Conservation (phyloP, 2,797 vertebrate species). For the Spinibarbus caldwelli region DNA sequence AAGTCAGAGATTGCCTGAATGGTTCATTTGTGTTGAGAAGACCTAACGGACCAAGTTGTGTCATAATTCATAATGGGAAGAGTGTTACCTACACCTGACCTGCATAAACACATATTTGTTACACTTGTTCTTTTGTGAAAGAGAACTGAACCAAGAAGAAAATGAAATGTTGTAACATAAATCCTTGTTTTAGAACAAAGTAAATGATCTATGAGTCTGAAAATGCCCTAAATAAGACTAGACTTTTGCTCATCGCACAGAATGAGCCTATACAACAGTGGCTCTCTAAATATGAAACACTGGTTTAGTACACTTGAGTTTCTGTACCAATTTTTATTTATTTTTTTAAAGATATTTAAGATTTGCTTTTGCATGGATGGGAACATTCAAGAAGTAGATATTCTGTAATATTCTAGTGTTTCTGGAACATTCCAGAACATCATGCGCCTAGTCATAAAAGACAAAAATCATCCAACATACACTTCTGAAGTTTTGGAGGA, state of each 20-base stretch:
- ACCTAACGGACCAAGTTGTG: not conserved
- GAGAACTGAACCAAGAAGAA: too few species aligned
- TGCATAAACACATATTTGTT: not conserved
- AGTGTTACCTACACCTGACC: too few species aligned
- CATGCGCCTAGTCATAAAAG: not conserved
- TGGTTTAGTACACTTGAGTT: not conserved
- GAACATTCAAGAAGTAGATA: too few species aligned
- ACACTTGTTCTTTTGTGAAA: too few species aligned
- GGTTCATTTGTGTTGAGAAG: not conserved
- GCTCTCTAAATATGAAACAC: not conserved
- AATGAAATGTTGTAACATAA: not conserved
- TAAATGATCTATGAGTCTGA: not conserved
- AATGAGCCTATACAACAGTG: not conserved
- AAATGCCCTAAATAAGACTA: not conserved
- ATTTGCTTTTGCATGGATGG: too few species aligned
- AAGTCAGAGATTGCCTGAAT: not conserved
- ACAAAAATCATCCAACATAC: not conserved
- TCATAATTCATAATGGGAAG: not conserved
- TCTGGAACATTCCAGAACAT: not conserved
- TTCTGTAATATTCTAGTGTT: too few species aligned
- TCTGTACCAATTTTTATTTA: not conserved
- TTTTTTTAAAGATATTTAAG: not conserved
- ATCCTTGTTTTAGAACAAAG: not conserved
- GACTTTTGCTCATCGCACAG: not conserved
- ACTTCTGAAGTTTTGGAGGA: not conserved